A percentile compares a stretch with the other conserved stretches of the same genome.
These are phyloP conservation scores for Grammomys dolichurus DNA, from an alignment of 2,113 vertebrate genomes.

Conservation along the genomic window DNA sequence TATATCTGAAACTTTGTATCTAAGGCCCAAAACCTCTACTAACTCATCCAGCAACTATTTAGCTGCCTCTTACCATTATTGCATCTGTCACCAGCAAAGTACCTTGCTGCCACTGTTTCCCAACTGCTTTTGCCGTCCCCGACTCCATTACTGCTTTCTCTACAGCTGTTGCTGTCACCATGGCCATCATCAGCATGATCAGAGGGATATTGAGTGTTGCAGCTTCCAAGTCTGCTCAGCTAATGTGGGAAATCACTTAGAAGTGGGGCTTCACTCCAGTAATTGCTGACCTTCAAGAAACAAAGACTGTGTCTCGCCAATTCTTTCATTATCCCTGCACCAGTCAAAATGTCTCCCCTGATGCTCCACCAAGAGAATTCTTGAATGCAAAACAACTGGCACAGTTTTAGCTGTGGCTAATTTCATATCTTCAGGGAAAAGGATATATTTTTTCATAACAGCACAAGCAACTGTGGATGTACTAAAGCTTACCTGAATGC, in stretches of 20 bases:
- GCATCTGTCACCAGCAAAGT: too few species aligned
- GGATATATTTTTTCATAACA: background rate
- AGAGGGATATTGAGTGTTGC: too few species aligned
- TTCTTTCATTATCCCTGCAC: background rate
- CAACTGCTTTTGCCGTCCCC: background rate
- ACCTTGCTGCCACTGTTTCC: background rate
- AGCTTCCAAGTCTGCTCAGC: background rate
- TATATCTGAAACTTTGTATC: background rate
- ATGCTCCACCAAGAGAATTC: background rate
- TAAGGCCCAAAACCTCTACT: background rate
- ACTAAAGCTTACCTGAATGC: background rate
- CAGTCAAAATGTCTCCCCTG: background rate
- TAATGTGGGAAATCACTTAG: background rate
- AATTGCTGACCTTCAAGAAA: background rate
- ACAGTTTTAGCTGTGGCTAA: background rate
- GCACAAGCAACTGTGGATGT: background rate
- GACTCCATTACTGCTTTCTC: background rate
- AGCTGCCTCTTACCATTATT: background rate
- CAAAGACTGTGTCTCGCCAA: too few species aligned
- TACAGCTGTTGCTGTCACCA: too few species aligned
- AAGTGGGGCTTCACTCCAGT: too few species aligned
- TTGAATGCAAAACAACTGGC: background rate
- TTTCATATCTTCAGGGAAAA: background rate
- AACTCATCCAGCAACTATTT: background rate
- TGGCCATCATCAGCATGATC: background rate